Evolutionary conservation across 2,113 vertebrate genomes (phyloP).

Genomic region (Cavia porcellus): DNA sequence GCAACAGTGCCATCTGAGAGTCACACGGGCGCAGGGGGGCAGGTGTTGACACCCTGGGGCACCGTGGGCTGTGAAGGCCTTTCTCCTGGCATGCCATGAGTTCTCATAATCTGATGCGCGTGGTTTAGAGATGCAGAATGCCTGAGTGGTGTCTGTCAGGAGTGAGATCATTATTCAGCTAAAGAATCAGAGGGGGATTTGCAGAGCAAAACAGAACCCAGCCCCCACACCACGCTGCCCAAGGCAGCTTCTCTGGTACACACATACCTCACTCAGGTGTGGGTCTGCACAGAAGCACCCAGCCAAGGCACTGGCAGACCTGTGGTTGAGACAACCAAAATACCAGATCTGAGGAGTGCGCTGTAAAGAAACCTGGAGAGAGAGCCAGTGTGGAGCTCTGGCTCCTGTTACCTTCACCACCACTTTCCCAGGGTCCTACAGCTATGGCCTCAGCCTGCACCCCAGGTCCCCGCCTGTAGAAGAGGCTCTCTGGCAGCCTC

Average conservation of each 20-base stretch:
- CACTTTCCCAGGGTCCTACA: accelerated
- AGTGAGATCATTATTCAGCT: background rate
- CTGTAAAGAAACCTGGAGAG: background rate
- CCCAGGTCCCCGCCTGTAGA: background rate
- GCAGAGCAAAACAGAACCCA: background rate
- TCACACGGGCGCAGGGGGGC: background rate
- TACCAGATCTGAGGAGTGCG: background rate
- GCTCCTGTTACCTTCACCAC: background rate
- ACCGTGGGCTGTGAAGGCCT: background rate
- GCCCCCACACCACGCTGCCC: background rate
- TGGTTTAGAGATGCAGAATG: background rate
- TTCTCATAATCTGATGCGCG: background rate
- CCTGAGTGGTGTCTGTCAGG: background rate
- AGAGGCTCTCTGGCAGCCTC: background rate
- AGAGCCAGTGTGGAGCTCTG: background rate
- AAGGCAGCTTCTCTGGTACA: background rate
- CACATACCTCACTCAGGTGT: accelerated
- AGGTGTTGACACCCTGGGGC: background rate
- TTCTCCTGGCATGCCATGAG: too few relatives aligned
- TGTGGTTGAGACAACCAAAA: background rate
- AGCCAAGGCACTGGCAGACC: too few relatives aligned
- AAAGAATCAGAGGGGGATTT: background rate
- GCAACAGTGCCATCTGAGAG: background rate
- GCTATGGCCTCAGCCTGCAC: too few relatives aligned
- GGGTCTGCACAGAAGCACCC: background rate